phyloP scores from a whole-genome alignment of 2,113 vertebrate species.

The Orientallactaga bullata region DNA sequence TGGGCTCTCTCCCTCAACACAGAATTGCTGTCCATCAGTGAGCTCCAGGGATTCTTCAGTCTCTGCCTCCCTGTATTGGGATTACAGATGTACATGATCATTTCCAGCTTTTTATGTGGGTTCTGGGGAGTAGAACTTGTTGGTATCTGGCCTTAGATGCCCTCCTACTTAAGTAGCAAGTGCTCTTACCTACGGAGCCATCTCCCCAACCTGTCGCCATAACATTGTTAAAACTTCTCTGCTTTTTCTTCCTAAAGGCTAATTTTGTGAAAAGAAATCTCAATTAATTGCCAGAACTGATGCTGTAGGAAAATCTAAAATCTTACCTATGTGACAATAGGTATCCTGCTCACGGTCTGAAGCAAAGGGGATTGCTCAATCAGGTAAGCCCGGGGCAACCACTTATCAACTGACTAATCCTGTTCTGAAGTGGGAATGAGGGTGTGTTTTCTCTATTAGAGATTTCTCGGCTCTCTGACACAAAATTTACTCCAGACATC shows the following conservation, averaged over 20 bases:
- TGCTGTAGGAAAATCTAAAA: background rate
- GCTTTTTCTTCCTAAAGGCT: background rate
- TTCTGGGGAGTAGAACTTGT: too few species aligned
- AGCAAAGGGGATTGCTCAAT: background rate
- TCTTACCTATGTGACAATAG: background rate
- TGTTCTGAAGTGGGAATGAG: background rate
- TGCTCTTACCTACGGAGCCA: background rate
- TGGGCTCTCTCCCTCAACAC: too few species aligned
- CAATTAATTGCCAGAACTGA: background rate
- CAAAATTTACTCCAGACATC: background rate
- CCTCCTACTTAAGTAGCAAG: too few species aligned
- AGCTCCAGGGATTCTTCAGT: too few species aligned
- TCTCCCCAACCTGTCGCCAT: background rate
- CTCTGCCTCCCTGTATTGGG: too few species aligned
- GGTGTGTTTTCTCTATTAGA: background rate
- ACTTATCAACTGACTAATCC: too few species aligned
- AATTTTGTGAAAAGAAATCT: background rate
- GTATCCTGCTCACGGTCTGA: fast-evolving
- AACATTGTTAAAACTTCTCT: background rate
- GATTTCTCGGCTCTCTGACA: too few species aligned
- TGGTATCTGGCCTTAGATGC: too few species aligned
- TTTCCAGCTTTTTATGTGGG: too few species aligned
- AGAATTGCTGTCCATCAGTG: too few species aligned
- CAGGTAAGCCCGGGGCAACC: background rate
- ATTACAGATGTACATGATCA: too few species aligned